Conservation (phyloP, 2,797 vertebrate genomes). For the Podarcis siculus region DNA sequence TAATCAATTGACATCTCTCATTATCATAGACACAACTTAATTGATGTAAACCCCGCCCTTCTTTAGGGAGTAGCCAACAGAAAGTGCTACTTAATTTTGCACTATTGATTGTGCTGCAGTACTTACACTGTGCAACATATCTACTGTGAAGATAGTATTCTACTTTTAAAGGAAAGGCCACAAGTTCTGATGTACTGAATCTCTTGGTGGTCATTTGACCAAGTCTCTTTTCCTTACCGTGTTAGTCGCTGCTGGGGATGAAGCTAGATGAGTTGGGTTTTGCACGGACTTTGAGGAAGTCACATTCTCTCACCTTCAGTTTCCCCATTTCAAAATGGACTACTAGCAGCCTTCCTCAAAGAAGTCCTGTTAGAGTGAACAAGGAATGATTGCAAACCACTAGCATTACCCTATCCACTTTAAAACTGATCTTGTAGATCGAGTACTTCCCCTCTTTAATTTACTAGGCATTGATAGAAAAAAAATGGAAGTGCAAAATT, state of each 20-base stretch:
- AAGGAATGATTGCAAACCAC: conserved; percentile 31
- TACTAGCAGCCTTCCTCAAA: background rate
- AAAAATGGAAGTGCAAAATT: conserved; percentile 74
- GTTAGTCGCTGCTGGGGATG: conserved; percentile 30
- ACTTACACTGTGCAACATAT: conserved; percentile 65
- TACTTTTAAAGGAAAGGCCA: conserved; percentile 48
- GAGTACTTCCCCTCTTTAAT: conserved; percentile 61
- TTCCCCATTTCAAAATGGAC: conserved; percentile 2
- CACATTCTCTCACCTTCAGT: background rate
- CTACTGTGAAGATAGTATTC: conserved; percentile 9
- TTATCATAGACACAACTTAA: background rate
- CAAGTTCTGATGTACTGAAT: conserved; percentile 32
- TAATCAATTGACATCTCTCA: conserved; percentile 43
- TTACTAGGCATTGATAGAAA: conserved; percentile 69
- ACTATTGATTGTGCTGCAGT: conserved; percentile 11
- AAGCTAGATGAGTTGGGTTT: background rate
- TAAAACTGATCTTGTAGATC: conserved; percentile 33
- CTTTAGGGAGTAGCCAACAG: conserved; percentile 29
- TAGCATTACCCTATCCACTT: conserved; percentile 27
- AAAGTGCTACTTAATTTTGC: background rate
- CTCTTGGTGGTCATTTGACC: conserved; percentile 30
- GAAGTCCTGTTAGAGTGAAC: background rate
- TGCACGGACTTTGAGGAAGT: background rate
- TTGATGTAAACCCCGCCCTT: background rate
- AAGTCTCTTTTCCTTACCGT: conserved; percentile 41